phyloP scores from a whole-genome alignment of 1,140 invertebrate genomes.

The Melanaphis sacchari region DNA sequence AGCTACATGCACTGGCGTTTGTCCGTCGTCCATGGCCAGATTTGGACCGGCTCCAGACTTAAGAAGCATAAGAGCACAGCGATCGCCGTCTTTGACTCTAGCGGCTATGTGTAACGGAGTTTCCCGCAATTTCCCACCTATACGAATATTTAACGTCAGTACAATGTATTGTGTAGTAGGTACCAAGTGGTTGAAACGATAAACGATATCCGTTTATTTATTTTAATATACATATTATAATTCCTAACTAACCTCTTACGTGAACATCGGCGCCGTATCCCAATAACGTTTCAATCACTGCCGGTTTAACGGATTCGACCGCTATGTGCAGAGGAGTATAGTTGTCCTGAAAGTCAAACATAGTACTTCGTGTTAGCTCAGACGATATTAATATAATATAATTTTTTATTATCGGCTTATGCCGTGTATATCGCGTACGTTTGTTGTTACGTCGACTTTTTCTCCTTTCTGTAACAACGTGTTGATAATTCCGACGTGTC shows the following conservation, averaged over 20 bases:
- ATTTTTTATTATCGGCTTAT: too few species aligned
- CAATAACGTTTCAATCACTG: conserved; percentile 94
- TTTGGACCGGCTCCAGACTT: conserved; percentile 98
- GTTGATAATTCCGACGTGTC: conserved; percentile 97
- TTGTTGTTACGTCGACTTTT: conserved; percentile 92
- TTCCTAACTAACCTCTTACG: conserved; percentile 73
- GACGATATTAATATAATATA: background rate
- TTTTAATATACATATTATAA: background rate
- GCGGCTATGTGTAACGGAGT: conserved; percentile 96
- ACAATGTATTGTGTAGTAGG: too few species aligned
- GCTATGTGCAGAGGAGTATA: conserved; percentile 98
- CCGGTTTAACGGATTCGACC: conserved; percentile 94
- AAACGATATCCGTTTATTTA: background rate
- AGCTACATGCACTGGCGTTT: conserved; percentile 92
- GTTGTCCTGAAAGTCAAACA: conserved; percentile 77
- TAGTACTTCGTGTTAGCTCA: background rate
- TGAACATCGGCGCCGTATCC: conserved; percentile 97
- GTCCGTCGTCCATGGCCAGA: conserved; percentile 88
- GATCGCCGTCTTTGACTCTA: conserved; percentile 89
- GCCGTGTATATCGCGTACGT: conserved; percentile 68
- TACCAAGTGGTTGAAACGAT: too few species aligned
- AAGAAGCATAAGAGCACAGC: conserved; percentile 95
- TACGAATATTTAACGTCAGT: background rate
- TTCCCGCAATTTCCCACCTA: conserved; percentile 81
- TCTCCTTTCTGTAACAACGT: conserved; percentile 94